Percentiles rank a stretch among this genome's conserved stretches.
Conservation (phyloP, 1,140 invertebrate species). For the Diorhabda sublineata region DNA sequence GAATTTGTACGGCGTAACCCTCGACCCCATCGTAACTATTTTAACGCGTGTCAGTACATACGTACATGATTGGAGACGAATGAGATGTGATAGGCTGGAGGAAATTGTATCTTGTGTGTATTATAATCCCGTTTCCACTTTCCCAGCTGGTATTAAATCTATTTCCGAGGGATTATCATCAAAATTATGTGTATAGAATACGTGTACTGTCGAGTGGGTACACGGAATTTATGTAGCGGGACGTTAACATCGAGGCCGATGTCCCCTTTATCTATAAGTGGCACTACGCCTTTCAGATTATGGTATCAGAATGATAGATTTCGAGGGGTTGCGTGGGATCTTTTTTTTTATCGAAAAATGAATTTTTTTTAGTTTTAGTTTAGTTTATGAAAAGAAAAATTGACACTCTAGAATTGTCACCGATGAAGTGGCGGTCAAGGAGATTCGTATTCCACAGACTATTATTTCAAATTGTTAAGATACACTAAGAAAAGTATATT, state of each 20-base stretch:
- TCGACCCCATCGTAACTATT: neutral
- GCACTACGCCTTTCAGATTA: neutral
- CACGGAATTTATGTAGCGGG: neutral
- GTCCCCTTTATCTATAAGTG: neutral
- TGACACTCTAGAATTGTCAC: too few relatives aligned
- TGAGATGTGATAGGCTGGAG: constrained; percentile 2
- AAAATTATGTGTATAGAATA: neutral
- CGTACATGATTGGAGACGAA: neutral
- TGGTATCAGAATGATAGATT: neutral
- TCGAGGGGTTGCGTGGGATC: neutral
- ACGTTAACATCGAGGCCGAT: neutral
- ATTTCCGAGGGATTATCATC: neutral
- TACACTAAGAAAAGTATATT: too few relatives aligned
- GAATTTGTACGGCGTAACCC: too few relatives aligned
- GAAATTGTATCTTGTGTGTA: neutral
- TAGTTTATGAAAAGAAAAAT: too few relatives aligned
- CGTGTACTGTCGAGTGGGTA: neutral
- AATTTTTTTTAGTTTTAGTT: too few relatives aligned
- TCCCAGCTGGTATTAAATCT: constrained; percentile 1
- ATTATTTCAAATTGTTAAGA: too few relatives aligned
- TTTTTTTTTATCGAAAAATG: neutral
- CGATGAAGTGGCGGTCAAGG: too few relatives aligned
- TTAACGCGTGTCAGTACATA: neutral
- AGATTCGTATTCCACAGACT: too few relatives aligned
- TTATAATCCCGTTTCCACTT: neutral